Percentiles rank a stretch among this genome's conserved stretches.
Evolutionary conservation across 2,113 vertebrate genomes (phyloP).

Genomic region (Archocentrus centrarchus): DNA sequence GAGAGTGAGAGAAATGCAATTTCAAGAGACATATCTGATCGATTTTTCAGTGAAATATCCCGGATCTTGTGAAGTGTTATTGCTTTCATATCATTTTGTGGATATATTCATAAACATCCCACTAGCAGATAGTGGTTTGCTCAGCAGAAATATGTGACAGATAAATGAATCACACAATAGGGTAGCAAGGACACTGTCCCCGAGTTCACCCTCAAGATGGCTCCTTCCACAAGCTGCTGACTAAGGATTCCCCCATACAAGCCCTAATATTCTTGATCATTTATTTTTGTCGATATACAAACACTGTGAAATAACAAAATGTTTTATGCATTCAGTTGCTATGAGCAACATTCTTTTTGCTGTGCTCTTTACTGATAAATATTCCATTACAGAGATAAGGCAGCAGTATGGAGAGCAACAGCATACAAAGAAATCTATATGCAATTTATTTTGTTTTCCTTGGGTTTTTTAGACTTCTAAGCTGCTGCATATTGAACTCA

Average conservation of each 20-base stretch:
- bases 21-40: conserved; percentile 53
- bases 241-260: conserved; percentile 42
- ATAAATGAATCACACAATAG: conserved; percentile 59
- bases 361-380: conserved; percentile 66
- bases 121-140: conserved; percentile 39
- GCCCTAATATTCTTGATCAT: conserved; percentile 54
- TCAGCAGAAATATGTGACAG: conserved; percentile 67
- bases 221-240: conserved; percentile 46
- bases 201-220: conserved; percentile 40
- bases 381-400: conserved; percentile 78
- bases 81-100: conserved; percentile 67
- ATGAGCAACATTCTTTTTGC: conserved; percentile 45
- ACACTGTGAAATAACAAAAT: conserved; percentile 54
- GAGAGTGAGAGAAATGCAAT: conserved; percentile 63
- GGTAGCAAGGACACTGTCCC: conserved; percentile 45
- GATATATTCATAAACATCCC: conserved; percentile 69
- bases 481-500: conserved; percentile 5
- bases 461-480: background rate
- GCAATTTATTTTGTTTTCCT: conserved; percentile 58
- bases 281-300: conserved; percentile 57
- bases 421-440: conserved; percentile 58
- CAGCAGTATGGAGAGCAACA: conserved; percentile 33
- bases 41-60: conserved; percentile 54
- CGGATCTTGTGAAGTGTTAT: conserved; percentile 66
- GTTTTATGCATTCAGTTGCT: conserved; percentile 66